Evolutionary conservation across 2,888 invertebrate genomes (phyloP), one percentile per base, ranked within the genome.

Genomic region (Ligdia adustata): DNA sequence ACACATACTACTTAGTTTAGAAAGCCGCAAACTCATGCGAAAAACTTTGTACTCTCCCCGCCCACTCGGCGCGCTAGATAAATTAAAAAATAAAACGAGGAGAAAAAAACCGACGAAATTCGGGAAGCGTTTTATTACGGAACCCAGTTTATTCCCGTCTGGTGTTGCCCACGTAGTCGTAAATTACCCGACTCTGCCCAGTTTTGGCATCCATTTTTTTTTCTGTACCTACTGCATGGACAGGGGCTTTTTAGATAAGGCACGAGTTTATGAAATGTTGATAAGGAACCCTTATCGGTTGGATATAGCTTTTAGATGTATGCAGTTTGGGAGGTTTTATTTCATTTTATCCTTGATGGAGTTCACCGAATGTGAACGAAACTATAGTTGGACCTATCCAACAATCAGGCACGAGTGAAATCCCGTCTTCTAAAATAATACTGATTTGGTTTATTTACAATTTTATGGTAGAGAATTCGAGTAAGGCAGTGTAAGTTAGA

Each of bases 51-150:
- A 15, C 15, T 16, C 26, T 55, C 42, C 27, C 20, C 52, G 43
- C 57, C 52, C 44, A 39, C 50, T 52, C 47, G 43, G 34, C 43
- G 32, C 58, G 64, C 71, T 71, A 72, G 69, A 79, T 79, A 79
- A 79, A 75, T 79, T 75, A 69, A 71, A 70, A 71, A 72, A 72
- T 69, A 71, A 70, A 71, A 76, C 72, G 71, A 67, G 71, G 66
- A 28, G 39, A 48, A 48, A 68, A 68, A 47, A 59, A 56, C 54
- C 60, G 52, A 61, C 57, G 55, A 66, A 76, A 75, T 69, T 75
- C 64, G 62, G 63, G 68, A 58, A 68, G 69, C 67, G 65, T 69
- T 77, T 72, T 71, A 70, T 72, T 69, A 63, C 53, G 67, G 72
- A 68, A 64, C 72, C 62, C 70, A 57, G 71, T 72, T 70, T 71